Evolutionary conservation across 2,888 invertebrate genomes (phyloP).

Genomic region (Idaea straminata): DNA sequence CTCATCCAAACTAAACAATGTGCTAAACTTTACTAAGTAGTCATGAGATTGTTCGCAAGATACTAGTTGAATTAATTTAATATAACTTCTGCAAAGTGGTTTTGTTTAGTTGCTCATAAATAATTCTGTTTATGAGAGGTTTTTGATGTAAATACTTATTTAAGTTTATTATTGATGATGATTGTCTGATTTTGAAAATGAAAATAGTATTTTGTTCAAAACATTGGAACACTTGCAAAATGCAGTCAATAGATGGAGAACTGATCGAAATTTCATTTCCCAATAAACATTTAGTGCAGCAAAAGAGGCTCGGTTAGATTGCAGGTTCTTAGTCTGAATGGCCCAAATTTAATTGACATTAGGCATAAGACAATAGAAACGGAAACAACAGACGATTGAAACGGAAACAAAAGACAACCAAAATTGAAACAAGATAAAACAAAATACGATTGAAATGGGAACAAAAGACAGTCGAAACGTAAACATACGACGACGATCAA

Average conservation of each 20-base stretch:
- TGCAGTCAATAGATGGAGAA: background rate
- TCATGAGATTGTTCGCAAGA: conserved; percentile 21
- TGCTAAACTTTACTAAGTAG: conserved; percentile 24
- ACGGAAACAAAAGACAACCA: too few species aligned
- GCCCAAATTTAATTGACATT: too few species aligned
- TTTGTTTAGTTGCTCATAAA: conserved; percentile 13
- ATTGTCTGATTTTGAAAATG: background rate
- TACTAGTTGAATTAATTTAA: conserved; percentile 26
- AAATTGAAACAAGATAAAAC: too few species aligned
- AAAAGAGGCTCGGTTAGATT: too few species aligned
- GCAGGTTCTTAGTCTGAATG: too few species aligned
- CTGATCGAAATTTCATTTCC: too few species aligned
- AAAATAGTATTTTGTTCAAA: background rate
- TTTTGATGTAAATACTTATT: background rate
- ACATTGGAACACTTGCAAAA: background rate
- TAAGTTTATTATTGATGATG: background rate
- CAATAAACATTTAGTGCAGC: too few species aligned
- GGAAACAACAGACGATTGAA: too few species aligned
- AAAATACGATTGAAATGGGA: too few species aligned
- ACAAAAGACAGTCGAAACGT: too few species aligned
- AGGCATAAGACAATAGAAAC: too few species aligned
- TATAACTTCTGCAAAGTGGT: conserved; percentile 18
- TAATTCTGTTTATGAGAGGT: background rate
- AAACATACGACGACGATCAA: too few species aligned
- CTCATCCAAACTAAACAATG: conserved; percentile 20